Conservation (phyloP, 2,888 invertebrate genomes). For the Drosophila buzzatii region DNA sequence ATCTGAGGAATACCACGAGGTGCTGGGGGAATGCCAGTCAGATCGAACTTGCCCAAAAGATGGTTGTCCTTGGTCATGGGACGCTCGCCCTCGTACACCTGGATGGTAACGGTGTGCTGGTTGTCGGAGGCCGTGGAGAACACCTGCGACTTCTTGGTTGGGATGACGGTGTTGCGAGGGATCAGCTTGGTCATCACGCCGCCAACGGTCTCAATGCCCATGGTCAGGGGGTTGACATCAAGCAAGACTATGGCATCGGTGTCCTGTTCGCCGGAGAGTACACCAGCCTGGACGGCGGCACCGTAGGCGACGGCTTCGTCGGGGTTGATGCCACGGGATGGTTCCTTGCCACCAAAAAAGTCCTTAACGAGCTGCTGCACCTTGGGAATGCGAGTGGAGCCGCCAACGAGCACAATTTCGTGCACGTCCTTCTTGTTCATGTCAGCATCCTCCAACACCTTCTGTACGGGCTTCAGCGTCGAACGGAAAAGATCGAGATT, state of each 20-base stretch:
- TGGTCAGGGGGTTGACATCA: slow-evolving; percentile 98
- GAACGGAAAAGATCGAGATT: slow-evolving; percentile 97
- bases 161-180: slow-evolving; percentile 98
- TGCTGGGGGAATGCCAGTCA: slow-evolving; percentile 98
- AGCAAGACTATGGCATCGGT: slow-evolving; percentile 98
- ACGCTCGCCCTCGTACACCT: slow-evolving; percentile 99
- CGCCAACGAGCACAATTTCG: slow-evolving; percentile 99
- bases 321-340: slow-evolving; percentile 98
- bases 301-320: slow-evolving; percentile 99
- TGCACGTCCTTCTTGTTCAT: slow-evolving; percentile 99
- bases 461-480: slow-evolving; percentile 97
- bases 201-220: slow-evolving; percentile 99
- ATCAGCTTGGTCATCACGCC: slow-evolving; percentile 99
- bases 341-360: slow-evolving; percentile 99
- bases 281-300: slow-evolving; percentile 99
- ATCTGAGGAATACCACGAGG: slow-evolving; percentile 97
- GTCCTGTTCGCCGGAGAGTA: slow-evolving; percentile 97
- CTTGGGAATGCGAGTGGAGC: slow-evolving; percentile 99
- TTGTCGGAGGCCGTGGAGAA: slow-evolving; percentile 99
- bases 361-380: slow-evolving; percentile 97
- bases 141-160: slow-evolving; percentile 99
- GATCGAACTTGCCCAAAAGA: slow-evolving; percentile 98
- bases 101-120: slow-evolving; percentile 99
- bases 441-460: slow-evolving; percentile 99
- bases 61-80: slow-evolving; percentile 99